Conservation (phyloP, 2,113 vertebrate species). For the Cairina moschata region DNA sequence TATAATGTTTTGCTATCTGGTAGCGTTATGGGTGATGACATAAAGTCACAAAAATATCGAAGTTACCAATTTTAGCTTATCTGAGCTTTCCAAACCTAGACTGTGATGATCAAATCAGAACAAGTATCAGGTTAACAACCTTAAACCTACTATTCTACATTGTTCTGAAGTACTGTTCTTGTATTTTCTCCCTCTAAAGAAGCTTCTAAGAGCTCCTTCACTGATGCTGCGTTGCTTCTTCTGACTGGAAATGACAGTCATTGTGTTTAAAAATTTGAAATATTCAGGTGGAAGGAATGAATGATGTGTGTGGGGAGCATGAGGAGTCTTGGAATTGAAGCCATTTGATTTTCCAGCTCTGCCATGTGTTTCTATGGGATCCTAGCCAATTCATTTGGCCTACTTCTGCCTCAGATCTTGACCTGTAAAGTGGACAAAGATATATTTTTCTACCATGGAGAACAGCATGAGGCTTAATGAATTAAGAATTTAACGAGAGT, state of each 20-base stretch:
- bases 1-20: slow-evolving; percentile 32
- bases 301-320: not conserved
- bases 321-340: not conserved
- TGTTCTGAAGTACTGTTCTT: slow-evolving; percentile 7
- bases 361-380: not conserved
- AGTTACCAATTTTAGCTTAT: slow-evolving; percentile 38
- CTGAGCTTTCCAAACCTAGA: slow-evolving; percentile 43
- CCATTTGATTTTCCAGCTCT: not conserved
- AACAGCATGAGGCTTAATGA: slow-evolving; percentile 12
- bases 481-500: not conserved
- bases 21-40: slow-evolving; percentile 56
- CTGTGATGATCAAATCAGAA: slow-evolving; percentile 26
- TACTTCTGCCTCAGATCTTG: slow-evolving; percentile 3
- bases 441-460: not conserved
- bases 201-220: not conserved
- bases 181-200: not conserved
- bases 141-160: not conserved
- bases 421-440: not conserved
- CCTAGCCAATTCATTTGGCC: not conserved
- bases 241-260: not conserved
- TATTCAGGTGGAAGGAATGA: not conserved
- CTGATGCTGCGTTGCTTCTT: not conserved
- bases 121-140: slow-evolving; percentile 18
- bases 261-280: not conserved
- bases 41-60: slow-evolving; percentile 61